Evolutionary conservation across 2,797 vertebrate genomes (phyloP).

Genomic region (Lagodon rhomboides): DNA sequence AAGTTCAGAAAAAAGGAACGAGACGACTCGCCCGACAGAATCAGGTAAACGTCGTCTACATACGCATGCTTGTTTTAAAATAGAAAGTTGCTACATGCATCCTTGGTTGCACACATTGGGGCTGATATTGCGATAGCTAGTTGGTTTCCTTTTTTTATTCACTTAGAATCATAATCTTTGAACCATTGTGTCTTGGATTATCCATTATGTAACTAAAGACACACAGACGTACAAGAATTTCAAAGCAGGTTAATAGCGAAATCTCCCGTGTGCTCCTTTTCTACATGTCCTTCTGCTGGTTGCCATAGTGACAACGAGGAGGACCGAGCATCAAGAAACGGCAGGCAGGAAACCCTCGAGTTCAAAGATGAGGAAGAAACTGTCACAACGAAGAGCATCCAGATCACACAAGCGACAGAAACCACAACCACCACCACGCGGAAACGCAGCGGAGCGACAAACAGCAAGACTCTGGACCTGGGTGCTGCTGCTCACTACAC

Average conservation of each 20-base stretch:
- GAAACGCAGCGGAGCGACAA: conserved; percentile 90
- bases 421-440: conserved; percentile 89
- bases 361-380: conserved; percentile 98
- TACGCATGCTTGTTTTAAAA: conserved; percentile 1
- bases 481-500: conserved; percentile 98
- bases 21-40: conserved; percentile 96
- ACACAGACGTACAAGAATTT: not conserved
- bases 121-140: too few relatives aligned
- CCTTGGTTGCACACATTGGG: not conserved
- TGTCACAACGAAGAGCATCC: conserved; percentile 94
- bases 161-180: conserved; percentile 3
- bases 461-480: conserved; percentile 95
- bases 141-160: not conserved
- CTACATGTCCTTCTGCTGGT: conserved; percentile 35
- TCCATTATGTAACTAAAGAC: conserved; percentile 14
- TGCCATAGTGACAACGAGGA: conserved; percentile 93
- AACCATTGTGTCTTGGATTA: not conserved
- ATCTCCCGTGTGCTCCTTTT: conserved; percentile 12
- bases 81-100: not conserved
- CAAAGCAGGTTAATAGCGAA: conserved; percentile 21
- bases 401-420: conserved; percentile 94
- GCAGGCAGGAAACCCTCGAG: conserved; percentile 88
- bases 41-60: conserved; percentile 86
- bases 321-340: conserved; percentile 88
- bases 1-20: conserved; percentile 98